Conservation (phyloP, 2,113 vertebrate species). For the Chlorodrepanis virens region DNA sequence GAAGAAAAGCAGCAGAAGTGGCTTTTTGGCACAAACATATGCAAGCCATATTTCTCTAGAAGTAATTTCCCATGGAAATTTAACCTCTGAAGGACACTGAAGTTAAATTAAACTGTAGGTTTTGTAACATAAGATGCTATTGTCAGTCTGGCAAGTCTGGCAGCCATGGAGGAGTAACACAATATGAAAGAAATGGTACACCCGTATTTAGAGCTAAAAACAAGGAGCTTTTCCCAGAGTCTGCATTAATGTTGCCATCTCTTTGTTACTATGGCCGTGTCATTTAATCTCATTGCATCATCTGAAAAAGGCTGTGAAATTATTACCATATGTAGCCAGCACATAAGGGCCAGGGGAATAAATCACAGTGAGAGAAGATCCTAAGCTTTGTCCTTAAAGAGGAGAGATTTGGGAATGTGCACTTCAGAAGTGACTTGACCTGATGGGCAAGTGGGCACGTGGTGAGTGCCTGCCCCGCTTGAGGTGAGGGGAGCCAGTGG, state of each 20-base stretch:
- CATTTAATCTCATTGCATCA: constrained; percentile 34
- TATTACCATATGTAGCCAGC: not conserved
- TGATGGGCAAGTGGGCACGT: rapidly evolving
- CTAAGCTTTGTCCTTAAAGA: not conserved
- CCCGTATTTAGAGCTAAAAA: not conserved
- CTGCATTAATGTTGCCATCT: not conserved
- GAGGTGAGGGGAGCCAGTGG: not conserved
- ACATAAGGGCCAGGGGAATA: not conserved
- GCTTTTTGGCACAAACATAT: constrained; percentile 21
- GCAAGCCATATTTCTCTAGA: constrained; percentile 17
- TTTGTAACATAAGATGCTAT: not conserved
- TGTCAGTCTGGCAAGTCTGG: constrained; percentile 1
- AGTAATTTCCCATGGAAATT: not conserved
- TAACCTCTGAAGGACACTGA: constrained; percentile 20
- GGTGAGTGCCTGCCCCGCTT: not conserved
- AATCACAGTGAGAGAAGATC: not conserved
- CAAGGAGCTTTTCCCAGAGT: not conserved
- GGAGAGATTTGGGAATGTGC: not conserved
- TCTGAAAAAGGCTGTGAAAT: constrained; percentile 40
- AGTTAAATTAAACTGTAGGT: not conserved
- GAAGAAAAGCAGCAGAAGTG: not conserved
- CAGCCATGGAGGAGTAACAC: not conserved
- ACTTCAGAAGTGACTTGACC: not conserved
- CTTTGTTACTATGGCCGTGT: not conserved
- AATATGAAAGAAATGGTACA: not conserved